Evolutionary conservation across 2,113 vertebrate species (phyloP), one percentile per base, ranked within the genome.

Genomic region (Rissa tridactyla): DNA sequence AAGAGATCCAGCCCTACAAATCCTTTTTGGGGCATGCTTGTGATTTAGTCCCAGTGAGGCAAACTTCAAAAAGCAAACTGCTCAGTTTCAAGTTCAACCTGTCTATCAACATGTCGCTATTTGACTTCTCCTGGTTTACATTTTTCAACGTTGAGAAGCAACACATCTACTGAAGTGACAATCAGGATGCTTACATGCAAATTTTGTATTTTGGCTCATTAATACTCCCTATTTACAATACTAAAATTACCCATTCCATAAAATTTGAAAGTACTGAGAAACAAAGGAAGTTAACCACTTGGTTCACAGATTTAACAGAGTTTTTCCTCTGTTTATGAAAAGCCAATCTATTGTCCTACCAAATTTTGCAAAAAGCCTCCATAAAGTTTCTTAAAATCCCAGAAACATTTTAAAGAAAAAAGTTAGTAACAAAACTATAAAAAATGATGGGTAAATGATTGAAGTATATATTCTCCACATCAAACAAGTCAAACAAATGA

Each of bases 81-180:
- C 54, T 51, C 65, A 62, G 38, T 60, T 85, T 76, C 82, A 86
- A 88, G 82, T 65, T 93, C 49, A 77, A 65, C 82, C 84, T 55
- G 82, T 20, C 73, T 51, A 79, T 55, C 81, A 25, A 20, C 32
- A 6, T 8, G 6, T n/a, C 19, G 9, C 11, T 58, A 44, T 65
- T 84, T 60, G n/a, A 88, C 13, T 86, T 14, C 46, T 65, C 46
- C 68, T 52, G 54, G 46, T 61, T 91, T 57, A 58, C 18, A 18
- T 61, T 84, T 62, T 75, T 62, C 40, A 22, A 7, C 15, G 22
- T 19, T 58, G 30, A 87, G 38, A 95, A 60, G 36, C 19, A 70
- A 61, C 23, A 52, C 16, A 55, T 38, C 25, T 65, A 58, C 15
- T 34, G 1, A 47, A 65, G 40, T 34, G 30, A 62, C 40, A 68